phyloP scores from a whole-genome alignment of 2,888 invertebrate species.

The Drosophila nr. fundita region DNA sequence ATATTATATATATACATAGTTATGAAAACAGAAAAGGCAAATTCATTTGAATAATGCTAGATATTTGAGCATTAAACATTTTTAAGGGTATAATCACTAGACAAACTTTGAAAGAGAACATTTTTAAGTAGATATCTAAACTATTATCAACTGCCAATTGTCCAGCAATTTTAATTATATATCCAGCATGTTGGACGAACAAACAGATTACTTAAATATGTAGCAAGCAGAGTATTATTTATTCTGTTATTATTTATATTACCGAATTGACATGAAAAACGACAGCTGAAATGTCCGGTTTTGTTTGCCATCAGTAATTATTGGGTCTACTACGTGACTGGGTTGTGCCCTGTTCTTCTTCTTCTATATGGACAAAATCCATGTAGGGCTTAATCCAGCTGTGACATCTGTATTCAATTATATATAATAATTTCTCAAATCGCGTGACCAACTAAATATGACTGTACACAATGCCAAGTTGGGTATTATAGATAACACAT shows the following conservation, averaged over 20 bases:
- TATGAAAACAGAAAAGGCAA: background rate
- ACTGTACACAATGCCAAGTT: background rate
- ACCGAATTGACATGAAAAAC: slow-evolving; percentile 39
- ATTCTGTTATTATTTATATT: background rate
- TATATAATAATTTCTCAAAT: background rate
- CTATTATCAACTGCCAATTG: background rate
- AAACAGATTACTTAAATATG: slow-evolving; percentile 10
- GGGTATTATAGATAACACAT: background rate
- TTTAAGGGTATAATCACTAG: background rate
- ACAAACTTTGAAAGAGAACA: too few relatives aligned
- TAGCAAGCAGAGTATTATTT: background rate
- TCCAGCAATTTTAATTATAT: background rate
- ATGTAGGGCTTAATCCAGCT: slow-evolving; percentile 16
- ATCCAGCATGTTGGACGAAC: slow-evolving; percentile 5
- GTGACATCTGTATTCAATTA: slow-evolving; percentile 43
- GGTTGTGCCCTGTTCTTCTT: background rate
- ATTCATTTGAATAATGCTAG: background rate
- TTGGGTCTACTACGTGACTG: slow-evolving; percentile 36
- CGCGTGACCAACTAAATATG: slow-evolving; percentile 28
- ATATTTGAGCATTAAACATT: background rate
- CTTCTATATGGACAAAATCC: background rate
- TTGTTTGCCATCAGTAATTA: slow-evolving; percentile 48
- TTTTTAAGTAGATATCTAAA: background rate
- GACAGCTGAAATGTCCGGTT: slow-evolving; percentile 28
- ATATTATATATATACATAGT: background rate